Evolutionary conservation across 1,140 invertebrate species (phyloP), one percentile per base, ranked within the genome.

Genomic region (Phthorimaea operculella): DNA sequence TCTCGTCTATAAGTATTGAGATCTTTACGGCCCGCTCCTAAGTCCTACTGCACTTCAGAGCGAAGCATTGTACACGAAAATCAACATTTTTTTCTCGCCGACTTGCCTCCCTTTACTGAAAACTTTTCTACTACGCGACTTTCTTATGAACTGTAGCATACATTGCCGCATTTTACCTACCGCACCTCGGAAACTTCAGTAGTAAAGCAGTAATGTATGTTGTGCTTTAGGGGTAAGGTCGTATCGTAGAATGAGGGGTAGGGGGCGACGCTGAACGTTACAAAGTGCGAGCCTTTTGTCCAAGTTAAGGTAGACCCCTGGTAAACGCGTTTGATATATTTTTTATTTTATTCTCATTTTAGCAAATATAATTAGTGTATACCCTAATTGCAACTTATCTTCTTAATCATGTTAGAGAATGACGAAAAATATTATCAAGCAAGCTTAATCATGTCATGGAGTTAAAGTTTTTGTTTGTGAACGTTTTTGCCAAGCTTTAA

Each of bases 241-340:
- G 44, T 47, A 16, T 4, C 44, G 36, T 39, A 47, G 5, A 14
- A 8, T 9, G 44, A 9, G 55, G 52, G 55, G 57, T 61, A 55
- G 45, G 36, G 69, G 76, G 72, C 69, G 73, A 74, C 68, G 77
- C 69, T 80, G 76, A 84, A 80, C 68, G 79, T 79, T 82, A 84
- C 79, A 84, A 81, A 84, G 74, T 81, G 79, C 69, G 79, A 79
- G 79, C 75, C 79, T 84, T 84, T 84, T 84, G 81, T 84, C 76
- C 36, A 39, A 39, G 2, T 39, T 39, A 39, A 39, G 36, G 36
- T 39, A 39, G 4, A 39, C 1, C 8, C 8, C 21, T 28, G 21
- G 2, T 28, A n/a, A 6, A 4, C 6, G 21, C 21, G 21, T 28
- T 28, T 28, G 21, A 28, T 28, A 28, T 28, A n/a, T 28, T 6